Base-by-base conservation (phyloP, 2,888 invertebrate species). In the Dioctria rufipes region DNA sequence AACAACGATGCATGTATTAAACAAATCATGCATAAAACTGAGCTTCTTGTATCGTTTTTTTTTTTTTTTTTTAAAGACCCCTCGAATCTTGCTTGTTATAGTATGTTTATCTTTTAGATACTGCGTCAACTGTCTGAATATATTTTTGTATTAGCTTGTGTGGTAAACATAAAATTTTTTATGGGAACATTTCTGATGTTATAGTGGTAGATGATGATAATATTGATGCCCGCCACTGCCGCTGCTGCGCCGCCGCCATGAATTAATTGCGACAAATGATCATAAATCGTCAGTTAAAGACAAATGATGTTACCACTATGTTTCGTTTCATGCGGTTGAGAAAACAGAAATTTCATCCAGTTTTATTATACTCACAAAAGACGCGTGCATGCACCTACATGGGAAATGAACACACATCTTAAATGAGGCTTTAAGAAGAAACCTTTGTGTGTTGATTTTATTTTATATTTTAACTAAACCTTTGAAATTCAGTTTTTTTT, bases 261-360 rank as follows among this genome's bases (percentile, higher is more conserved):
- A 67, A 79, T 79, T 79, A 79, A 79, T 79, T 79, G 79, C 79
- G 60, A 79, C 67, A 79, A 79, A 79, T 79, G 79, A 79, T 69
- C 79, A 79, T 79, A 79, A 79, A 79, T 79, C 67, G 79, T 79
- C 79, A 58, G 58, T 60, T 69, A 58, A 79, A 79, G 79, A 79
- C 79, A 79, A 79, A 79, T 67, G 79, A 67, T 69, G 54, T 58
- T 69, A 39, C 58, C 40, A 54, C 60, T 37, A 46, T 13, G 13
- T 49, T 8, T 13, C 25, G 78, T 49, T 73, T 42, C 43, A 51
- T 58, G 43, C 73, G 73, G 73, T 42, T 78, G 58, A 42, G 65
- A 58, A 78, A 78, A 67, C 66, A 67, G 42, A 78, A 61, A 78
- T 66, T 78, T 66, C 9, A 51, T 67, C 42, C 43, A 37, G 42